Evolutionary conservation across 2,888 invertebrate genomes (phyloP).

Genomic region (Macrophya alboannulata): DNA sequence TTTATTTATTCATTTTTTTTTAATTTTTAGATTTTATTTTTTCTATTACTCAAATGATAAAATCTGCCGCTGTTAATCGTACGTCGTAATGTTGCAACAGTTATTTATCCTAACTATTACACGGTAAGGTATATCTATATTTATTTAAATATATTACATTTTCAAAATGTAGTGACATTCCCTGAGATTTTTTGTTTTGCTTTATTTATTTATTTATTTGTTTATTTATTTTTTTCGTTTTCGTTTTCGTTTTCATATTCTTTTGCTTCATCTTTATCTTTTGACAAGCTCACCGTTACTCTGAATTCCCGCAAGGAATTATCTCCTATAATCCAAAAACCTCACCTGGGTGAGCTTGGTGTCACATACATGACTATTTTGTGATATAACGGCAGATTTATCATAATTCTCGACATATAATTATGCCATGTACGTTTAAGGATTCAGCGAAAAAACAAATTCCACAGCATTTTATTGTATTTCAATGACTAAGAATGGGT

Average conservation of each 20-base stretch:
- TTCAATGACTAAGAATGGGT: constrained; percentile 38
- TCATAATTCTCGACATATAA: constrained; percentile 40
- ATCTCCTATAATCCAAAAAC: neutral
- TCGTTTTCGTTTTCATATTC: neutral
- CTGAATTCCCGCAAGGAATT: neutral
- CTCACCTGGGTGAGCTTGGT: constrained; percentile 32
- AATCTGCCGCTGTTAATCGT: constrained; percentile 45
- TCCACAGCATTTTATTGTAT: constrained; percentile 48
- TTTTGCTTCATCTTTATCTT: neutral
- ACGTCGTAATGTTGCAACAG: constrained; percentile 44
- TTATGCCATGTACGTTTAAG: neutral
- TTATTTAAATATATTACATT: constrained; percentile 50
- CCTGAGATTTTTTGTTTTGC: constrained; percentile 48
- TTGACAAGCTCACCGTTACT: constrained; percentile 18
- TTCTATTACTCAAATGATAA: constrained; percentile 34
- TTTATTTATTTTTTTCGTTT: neutral
- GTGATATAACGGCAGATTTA: constrained; percentile 49
- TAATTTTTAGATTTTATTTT: neutral
- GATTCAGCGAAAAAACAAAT: constrained; percentile 46
- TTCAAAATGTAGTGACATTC: constrained; percentile 52
- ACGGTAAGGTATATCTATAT: constrained; percentile 47
- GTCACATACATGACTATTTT: constrained; percentile 19
- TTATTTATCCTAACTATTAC: constrained; percentile 55
- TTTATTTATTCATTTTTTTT: neutral
- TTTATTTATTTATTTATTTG: neutral